Base-by-base conservation (phyloP, 2,797 vertebrate genomes). In the Bovichtus diacanthus region DNA sequence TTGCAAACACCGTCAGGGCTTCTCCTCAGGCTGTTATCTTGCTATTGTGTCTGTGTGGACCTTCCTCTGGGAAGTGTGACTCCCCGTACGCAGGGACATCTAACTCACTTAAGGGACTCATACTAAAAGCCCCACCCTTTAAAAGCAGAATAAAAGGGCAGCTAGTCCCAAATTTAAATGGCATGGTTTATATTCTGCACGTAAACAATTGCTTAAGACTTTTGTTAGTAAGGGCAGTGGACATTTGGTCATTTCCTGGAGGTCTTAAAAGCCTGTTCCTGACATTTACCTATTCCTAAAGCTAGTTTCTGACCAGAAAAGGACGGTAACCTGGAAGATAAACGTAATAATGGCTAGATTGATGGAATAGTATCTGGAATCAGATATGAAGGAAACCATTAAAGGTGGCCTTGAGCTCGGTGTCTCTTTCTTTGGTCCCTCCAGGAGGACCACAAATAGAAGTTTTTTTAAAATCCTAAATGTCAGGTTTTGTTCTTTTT, bases 1-100 rank as follows among this genome's bases (percentile, higher is more conserved):
- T 87, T 47, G 19, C 54, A 93, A 92, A 94, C 84, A 91, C 18
- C 23, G 23, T 63, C 62, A 64, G 76, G 61, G 83, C 72, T 39
- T 90, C 60, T 84, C 87, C 81, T 87, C 68, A 6, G 92, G 91
- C 90, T 92, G 83, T 94, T 93, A 85, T 94, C 81, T 43, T 94
- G 92, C 94, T 94, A 90, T 91, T 90, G 88, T 84, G 74, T 76
- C 71, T 87, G 75, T 54, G 82, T 1, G 76, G 70, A 66, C 64
- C 58, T 64, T 83, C 84, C 89, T 85, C 68, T 25, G 89, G 81
- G 90, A 90, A 60, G 39, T 11, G 11, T 59, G 58, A 74, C 56
- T 81, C 80, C 59, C 55, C 36, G 54, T 53, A 56, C 59, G 39
- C 43, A 41, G 83, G 83, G 80, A 87, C 78, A 58, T 80, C 53